Conservation (phyloP, 1,140 invertebrate genomes). For the Antheraea mylitta region DNA sequence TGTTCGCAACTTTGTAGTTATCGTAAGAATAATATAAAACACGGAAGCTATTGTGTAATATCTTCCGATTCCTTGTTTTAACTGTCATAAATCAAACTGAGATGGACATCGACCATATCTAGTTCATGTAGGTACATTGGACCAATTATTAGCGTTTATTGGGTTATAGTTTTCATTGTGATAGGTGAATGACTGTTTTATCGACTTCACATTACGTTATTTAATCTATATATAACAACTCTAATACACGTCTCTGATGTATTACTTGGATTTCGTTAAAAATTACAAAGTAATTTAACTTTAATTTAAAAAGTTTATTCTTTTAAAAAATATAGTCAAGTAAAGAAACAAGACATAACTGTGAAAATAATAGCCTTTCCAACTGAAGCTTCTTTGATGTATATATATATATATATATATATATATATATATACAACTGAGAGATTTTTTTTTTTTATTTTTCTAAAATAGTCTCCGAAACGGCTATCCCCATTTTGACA, state of each 20-base stretch:
- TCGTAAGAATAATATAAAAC: neutral
- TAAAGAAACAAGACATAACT: too few species aligned
- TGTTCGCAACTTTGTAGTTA: neutral
- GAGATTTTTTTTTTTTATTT: too few species aligned
- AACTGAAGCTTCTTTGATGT: too few species aligned
- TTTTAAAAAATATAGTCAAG: too few species aligned
- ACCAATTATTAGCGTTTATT: constrained; percentile 40
- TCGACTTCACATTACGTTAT: constrained; percentile 56
- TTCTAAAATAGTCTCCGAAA: too few species aligned
- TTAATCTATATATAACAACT: constrained; percentile 42
- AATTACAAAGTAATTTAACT: neutral
- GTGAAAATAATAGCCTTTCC: too few species aligned
- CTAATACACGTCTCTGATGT: neutral
- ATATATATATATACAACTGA: too few species aligned
- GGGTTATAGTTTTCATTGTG: constrained; percentile 33
- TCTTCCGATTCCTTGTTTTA: constrained; percentile 10
- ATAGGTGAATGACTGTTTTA: constrained; percentile 64
- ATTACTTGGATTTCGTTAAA: neutral
- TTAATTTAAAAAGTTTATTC: neutral
- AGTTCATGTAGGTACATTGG: constrained; percentile 3
- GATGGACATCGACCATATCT: constrained; percentile 19
- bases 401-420: too few species aligned
- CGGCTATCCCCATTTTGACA: too few species aligned
- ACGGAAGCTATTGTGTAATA: neutral
- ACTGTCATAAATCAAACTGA: constrained; percentile 31